phyloP scores from a whole-genome alignment of 1,140 invertebrate species.

The Zaprionus ornatus region DNA sequence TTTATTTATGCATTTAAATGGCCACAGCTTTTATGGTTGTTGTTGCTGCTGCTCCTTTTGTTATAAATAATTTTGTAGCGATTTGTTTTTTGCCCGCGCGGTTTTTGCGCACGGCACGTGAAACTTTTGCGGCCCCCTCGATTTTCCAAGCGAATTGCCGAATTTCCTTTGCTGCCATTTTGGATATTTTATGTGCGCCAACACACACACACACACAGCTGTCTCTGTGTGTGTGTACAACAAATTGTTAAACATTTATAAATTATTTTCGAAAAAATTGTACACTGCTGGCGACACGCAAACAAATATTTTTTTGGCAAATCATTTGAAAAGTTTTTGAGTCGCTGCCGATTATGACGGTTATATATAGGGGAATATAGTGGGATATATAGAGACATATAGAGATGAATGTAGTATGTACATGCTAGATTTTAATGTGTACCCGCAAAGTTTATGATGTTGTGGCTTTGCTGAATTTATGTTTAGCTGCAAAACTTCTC shows the following conservation, averaged over 20 bases:
- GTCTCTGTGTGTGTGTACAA: slow-evolving; percentile 25
- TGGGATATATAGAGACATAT: slow-evolving; percentile 18
- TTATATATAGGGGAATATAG: background rate
- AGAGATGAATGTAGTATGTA: slow-evolving; percentile 21
- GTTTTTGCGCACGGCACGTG: slow-evolving; percentile 75
- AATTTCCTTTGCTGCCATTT: slow-evolving; percentile 60
- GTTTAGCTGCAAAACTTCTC: background rate
- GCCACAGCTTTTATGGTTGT: slow-evolving; percentile 4
- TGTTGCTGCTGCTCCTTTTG: slow-evolving; percentile 34
- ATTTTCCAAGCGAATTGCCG: slow-evolving; percentile 24
- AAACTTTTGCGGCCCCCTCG: slow-evolving; percentile 37
- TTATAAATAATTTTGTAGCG: slow-evolving; percentile 71
- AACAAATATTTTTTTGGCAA: slow-evolving; percentile 50
- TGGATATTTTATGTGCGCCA: slow-evolving; percentile 56
- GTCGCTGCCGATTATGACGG: slow-evolving; percentile 20
- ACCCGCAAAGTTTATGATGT: slow-evolving; percentile 11
- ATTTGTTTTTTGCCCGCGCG: slow-evolving; percentile 59
- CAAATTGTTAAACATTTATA: slow-evolving; percentile 79
- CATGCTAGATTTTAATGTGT: slow-evolving; percentile 25
- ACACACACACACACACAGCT: slow-evolving; percentile 11
- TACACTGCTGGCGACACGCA: slow-evolving; percentile 64
- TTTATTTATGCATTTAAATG: slow-evolving; percentile 74
- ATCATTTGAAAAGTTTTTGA: slow-evolving; percentile 57
- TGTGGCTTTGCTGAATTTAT: slow-evolving; percentile 27
- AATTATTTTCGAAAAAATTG: slow-evolving; percentile 76